These are phyloP conservation scores for Gallinago stenura DNA, from an alignment of 2,797 vertebrate genomes.

Conservation along the genomic window DNA sequence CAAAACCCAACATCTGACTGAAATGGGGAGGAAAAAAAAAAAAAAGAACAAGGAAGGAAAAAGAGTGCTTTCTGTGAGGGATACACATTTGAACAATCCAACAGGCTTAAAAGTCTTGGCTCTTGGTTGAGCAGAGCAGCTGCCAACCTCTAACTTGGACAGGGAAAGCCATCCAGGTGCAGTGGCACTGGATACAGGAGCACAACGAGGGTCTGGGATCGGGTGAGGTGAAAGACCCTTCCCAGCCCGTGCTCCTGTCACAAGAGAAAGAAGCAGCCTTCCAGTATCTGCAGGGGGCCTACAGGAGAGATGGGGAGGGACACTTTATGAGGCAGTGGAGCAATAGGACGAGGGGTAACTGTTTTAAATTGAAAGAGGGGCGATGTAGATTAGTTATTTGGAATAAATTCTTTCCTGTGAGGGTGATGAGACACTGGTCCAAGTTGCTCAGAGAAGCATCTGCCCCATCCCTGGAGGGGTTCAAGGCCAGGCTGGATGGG, in stretches of 20 bases:
- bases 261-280: not conserved
- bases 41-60: not conserved
- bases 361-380: too few species aligned
- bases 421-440: too few species aligned
- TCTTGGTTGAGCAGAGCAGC: not conserved
- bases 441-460: too few species aligned
- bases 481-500: too few species aligned
- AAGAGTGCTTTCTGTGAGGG: not conserved
- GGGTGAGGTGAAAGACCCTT: not conserved
- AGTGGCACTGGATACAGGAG: not conserved
- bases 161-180: not conserved
- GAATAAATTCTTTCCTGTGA: too few species aligned
- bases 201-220: not conserved
- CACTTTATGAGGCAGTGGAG: too few species aligned
- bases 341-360: too few species aligned
- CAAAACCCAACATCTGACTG: slow-evolving; percentile 49
- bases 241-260: not conserved
- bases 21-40: not conserved
- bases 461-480: too few species aligned
- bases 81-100: not conserved
- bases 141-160: not conserved
- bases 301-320: too few species aligned
- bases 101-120: not conserved
- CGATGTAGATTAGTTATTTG: too few species aligned
- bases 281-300: too few species aligned